Evolutionary conservation across 2,113 vertebrate species (phyloP), one percentile per base, ranked within the genome.

Genomic region (Conger conger): DNA sequence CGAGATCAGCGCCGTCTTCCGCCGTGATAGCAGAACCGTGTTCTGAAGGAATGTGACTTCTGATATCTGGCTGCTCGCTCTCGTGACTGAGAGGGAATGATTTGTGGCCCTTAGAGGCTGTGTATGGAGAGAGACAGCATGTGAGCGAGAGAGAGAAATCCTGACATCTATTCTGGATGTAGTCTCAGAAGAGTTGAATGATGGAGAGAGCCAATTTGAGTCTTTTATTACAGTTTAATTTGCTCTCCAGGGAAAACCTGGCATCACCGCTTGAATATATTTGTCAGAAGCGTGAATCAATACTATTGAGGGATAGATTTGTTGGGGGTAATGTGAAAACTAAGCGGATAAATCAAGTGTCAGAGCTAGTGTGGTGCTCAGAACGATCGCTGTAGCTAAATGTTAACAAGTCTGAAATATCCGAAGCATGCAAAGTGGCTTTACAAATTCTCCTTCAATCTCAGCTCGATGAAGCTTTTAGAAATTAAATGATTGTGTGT

Each of bases 201-300:
- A 86, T 87, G 84, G 82, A 87, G 84, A 80, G 82, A 81, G 88
- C 85, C 82, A 87, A 86, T 90, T 86, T 76, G 76, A 18, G 80
- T 86, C 81, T 81, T 86, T 88, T 84, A 87, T 88, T 86, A 76
- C 57, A 35, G 45, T 87, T 88, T 86, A 83, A 82, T 88, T 86
- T 90, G 36, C 60, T 82, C 82, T 83, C 83, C 15, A n/a, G 83
- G 83, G 85, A 81, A 37, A 13, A 15, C 42, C 83, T 17, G 40
- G 38, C 17, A 60, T 73, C 57, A 23, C 36, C 76, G 30, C 68
- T 76, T 76, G 36, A 68, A 45, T 82, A 82, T 63, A 27, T 88
- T 82, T 88, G 87, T 86, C 83, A 82, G 73, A 80, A 76, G 76
- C 77, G 5, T 79, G 80, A 60, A 90, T 90, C 87, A 80, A 87